These are phyloP conservation scores for Chelonus formosanus DNA, from an alignment of 2,888 invertebrate genomes.

Conservation along the genomic window DNA sequence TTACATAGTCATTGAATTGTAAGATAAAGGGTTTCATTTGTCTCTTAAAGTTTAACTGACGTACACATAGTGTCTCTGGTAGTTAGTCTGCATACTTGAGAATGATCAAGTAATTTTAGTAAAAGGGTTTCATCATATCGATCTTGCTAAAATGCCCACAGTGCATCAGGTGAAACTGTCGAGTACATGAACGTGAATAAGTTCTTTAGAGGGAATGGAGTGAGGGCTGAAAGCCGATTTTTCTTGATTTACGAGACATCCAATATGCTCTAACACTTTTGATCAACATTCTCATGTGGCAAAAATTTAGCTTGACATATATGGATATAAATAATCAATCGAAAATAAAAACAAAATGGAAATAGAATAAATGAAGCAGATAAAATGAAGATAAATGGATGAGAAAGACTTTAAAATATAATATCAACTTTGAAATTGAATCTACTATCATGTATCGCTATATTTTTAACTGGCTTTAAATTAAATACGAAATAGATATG, in stretches of 20 bases:
- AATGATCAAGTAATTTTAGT: slow-evolving; percentile 56
- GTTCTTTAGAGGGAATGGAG: slow-evolving; percentile 23
- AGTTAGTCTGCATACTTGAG: slow-evolving; percentile 9
- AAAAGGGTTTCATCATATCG: slow-evolving; percentile 61
- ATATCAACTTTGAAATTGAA: no score
- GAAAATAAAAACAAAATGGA: slow-evolving; percentile 1
- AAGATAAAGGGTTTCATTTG: not conserved
- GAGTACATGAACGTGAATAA: slow-evolving; percentile 22
- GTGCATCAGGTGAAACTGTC: slow-evolving; percentile 57
- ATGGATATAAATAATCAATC: not conserved
- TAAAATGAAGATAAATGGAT: not conserved
- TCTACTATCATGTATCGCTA: no score
- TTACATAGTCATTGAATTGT: no score
- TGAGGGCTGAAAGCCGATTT: slow-evolving; percentile 58
- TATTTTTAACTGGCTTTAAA: not conserved
- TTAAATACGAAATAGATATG: not conserved
- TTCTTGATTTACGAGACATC: slow-evolving; percentile 52
- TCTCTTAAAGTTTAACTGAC: slow-evolving; percentile 5
- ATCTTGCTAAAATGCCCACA: slow-evolving; percentile 32
- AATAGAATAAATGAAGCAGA: slow-evolving; percentile 8
- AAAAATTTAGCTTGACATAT: not conserved
- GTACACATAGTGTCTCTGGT: slow-evolving; percentile 10
- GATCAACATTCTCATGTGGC: not conserved
- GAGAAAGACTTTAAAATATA: no score
- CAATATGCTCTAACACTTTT: slow-evolving; percentile 14